phyloP scores from a whole-genome alignment of 1,140 invertebrate species.

The Armadillidium nasatum region DNA sequence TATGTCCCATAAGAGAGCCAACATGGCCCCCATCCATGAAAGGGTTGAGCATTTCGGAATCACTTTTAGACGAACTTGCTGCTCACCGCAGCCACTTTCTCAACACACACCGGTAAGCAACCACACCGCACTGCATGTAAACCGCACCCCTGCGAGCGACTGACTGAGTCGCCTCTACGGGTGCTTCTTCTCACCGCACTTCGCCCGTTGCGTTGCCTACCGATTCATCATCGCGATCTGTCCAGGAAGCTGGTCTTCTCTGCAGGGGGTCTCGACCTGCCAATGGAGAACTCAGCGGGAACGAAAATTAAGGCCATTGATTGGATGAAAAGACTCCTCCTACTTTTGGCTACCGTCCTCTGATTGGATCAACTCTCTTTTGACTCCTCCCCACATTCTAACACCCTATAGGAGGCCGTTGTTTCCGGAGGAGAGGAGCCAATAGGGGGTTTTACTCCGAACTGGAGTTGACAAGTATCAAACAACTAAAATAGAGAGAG shows the following conservation, averaged over 20 bases:
- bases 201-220: neutral
- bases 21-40: conserved; percentile 69
- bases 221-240: conserved; percentile 2
- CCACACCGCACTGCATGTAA: conserved; percentile 2
- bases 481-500: too few relatives aligned
- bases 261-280: neutral
- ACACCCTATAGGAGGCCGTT: neutral
- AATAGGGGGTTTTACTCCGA: neutral
- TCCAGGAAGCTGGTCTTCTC: neutral
- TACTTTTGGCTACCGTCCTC: neutral
- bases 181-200: conserved; percentile 2
- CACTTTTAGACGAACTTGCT: neutral
- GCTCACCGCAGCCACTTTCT: neutral
- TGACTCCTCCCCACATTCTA: neutral
- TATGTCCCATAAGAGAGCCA: conserved; percentile 63
- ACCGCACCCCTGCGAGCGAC: neutral
- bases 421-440: neutral
- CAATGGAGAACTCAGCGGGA: neutral
- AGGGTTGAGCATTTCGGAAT: conserved; percentile 63
- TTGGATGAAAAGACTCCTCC: neutral
- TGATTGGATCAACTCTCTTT: neutral
- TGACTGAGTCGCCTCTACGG: neutral
- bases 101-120: conserved; percentile 2
- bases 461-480: neutral
- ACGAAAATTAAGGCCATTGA: neutral